Base-by-base conservation (phyloP, 2,113 vertebrate genomes). In the Malurus alboscapulatus region DNA sequence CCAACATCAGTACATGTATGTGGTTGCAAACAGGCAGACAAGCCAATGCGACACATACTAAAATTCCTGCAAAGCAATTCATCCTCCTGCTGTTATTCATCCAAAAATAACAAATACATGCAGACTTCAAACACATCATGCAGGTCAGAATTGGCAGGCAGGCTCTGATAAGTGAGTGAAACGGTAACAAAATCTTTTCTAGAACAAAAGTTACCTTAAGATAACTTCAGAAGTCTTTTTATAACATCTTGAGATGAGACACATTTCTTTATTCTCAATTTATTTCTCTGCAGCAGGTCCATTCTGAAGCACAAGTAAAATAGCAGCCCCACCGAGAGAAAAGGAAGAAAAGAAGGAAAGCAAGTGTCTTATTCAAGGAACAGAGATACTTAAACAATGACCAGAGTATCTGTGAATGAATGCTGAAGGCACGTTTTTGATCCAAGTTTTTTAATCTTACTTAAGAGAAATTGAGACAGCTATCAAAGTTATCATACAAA, bases 221-320 rank as follows among this genome's bases (percentile, higher is more conserved):
- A n/a, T 51, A 42, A 84, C 74, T 93, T 92, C 69, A 80, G 76
- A 95, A 92, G 26, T 69, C 58, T 55, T 66, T 93, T 84, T 24
- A 3, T 62, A 55, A 57, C 38, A 87, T 75, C 77, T 74, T 63
- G 44, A 58, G 85, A 88, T 80, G 76, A 96, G 73, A 57, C 42
- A 66, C 18, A 79, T 87, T 90, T 87, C 69, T 87, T 91, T 93
- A 88, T 83, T 90, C 77, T 72, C 87, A 85, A 34, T 92, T 92
- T 95, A 80, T 74, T 94, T 94, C 91, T 63, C 89, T 62, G 48
- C 36, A 27, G 76, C 91, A 86, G 36, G 36, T 74, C 55, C 29
- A 47, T 55, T 66, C 34, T 78, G 74, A 95, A 93, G 69, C 40
- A 82, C 32, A 74, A 88, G 80, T 8, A 68, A 95, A 92, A 92